Conservation (phyloP, 1,140 invertebrate species). For the Thalassaphorura encarpata region DNA sequence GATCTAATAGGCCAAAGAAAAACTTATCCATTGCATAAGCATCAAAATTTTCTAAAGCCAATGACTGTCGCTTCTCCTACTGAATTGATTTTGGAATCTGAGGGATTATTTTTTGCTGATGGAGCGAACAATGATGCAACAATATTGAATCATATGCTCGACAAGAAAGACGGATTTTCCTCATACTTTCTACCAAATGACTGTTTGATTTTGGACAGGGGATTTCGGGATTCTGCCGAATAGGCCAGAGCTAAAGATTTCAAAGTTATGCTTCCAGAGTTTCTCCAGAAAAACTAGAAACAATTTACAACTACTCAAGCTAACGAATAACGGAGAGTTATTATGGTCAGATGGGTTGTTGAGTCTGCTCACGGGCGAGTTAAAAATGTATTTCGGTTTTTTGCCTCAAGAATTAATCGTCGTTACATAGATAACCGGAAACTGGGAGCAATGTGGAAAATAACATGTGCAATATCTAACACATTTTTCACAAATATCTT, state of each 20-base stretch:
- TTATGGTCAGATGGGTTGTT: constrained; percentile 10
- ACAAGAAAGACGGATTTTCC: not conserved
- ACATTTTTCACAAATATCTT: no score
- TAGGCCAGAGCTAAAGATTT: not conserved
- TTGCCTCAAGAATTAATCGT: not conserved
- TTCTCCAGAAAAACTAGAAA: constrained; percentile 15
- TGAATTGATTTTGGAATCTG: constrained; percentile 11
- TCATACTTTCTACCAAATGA: not conserved
- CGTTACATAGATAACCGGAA: no score
- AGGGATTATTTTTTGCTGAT: constrained; percentile 6
- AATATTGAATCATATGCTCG: constrained; percentile 14
- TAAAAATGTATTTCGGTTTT: constrained; percentile 9
- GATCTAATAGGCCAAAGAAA: constrained; percentile 1
- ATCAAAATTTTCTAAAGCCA: constrained; percentile 9
- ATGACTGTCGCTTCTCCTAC: constrained; percentile 12
- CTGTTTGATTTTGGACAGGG: constrained; percentile 2
- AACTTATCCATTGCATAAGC: constrained; percentile 15
- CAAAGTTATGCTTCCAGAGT: not conserved
- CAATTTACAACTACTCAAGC: constrained; percentile 2
- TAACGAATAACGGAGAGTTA: not conserved
- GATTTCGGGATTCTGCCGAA: constrained; percentile 6
- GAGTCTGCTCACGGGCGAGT: constrained; percentile 13
- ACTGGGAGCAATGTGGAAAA: no score
- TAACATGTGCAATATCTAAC: no score
- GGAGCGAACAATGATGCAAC: constrained; percentile 9